Percentiles rank a stretch among this genome's conserved stretches.
Conservation (phyloP, 2,888 invertebrate species). For the Xanthia togata region DNA sequence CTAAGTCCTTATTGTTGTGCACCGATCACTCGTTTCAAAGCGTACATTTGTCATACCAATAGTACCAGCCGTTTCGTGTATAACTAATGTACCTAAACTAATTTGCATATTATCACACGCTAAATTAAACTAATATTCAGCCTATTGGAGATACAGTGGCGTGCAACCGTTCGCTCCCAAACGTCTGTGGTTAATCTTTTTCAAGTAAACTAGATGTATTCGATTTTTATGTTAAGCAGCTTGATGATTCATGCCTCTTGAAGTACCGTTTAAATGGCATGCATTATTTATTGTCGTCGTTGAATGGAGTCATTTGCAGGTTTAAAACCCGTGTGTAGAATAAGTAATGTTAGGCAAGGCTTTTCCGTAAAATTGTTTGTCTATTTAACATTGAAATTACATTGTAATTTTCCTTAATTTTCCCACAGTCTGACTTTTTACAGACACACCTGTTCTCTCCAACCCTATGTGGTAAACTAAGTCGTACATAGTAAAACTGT, state of each 20-base stretch:
- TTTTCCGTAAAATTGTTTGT: background rate
- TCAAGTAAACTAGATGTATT: slow-evolving; percentile 53
- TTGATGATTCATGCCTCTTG: slow-evolving; percentile 28
- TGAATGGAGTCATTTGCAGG: slow-evolving; percentile 35
- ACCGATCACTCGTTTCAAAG: slow-evolving; percentile 55
- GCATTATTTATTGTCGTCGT: slow-evolving; percentile 37
- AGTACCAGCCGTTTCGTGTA: slow-evolving; percentile 72
- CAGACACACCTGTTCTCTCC: background rate
- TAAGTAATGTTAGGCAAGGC: background rate
- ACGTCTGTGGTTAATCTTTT: slow-evolving; percentile 47
- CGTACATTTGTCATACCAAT: slow-evolving; percentile 59
- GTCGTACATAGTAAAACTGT: slow-evolving; percentile 25
- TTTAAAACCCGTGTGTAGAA: slow-evolving; percentile 19
- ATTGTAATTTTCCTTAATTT: background rate
- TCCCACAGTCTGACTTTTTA: background rate
- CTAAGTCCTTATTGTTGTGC: background rate
- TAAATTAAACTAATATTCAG: slow-evolving; percentile 78
- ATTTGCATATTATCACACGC: slow-evolving; percentile 85
- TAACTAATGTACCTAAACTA: slow-evolving; percentile 78
- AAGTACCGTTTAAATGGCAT: slow-evolving; percentile 25
- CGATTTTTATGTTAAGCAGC: slow-evolving; percentile 49
- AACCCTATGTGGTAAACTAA: slow-evolving; percentile 4
- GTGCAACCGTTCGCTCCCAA: slow-evolving; percentile 34
- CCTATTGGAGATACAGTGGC: slow-evolving; percentile 63
- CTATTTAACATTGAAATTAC: background rate